Base-by-base conservation (phyloP, 2,113 vertebrate species). In the Caranx melampygus region DNA sequence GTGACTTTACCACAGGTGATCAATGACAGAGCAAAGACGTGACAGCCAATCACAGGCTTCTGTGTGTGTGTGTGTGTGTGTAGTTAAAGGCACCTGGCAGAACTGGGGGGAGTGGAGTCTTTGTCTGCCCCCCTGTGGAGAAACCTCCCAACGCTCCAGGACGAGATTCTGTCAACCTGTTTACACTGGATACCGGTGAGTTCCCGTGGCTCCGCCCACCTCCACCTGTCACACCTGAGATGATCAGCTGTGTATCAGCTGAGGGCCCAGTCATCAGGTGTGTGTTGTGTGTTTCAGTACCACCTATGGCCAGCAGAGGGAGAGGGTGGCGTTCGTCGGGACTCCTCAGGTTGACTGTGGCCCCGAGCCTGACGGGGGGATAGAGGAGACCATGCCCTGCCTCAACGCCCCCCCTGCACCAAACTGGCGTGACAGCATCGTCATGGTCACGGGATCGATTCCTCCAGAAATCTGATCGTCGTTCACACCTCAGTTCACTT, bases 101-200 rank as follows among this genome's bases (percentile, higher is more conserved):
- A 89, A 78, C 16, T 95, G 94, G 94, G 83, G 72, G 37, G 0
- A 31, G 0, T 95, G 94, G 94, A 72, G 14, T 16, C 44, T 70
- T 11, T 95, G 94, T 59, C n/a, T 21, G 0, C 88, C 91, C 0
- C 0, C 83, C 20, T 95, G 94, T 83, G 92, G 92, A 31, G 0
- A 0, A 18, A 0, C 4, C 0, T 82, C 93, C 0, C 0, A 0
- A 2, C 90, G 89, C 21, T 2, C 0, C 45, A 84, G 92, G 64
- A 51, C 0, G 0, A 66, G 35, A 60, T 0, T 0, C 16, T 95
- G 94, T 64, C 3, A 59, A 31, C 84, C 88, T 0, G 76, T 93
- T 45, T 79, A 84, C 76, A 92, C 84, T 4, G 0, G 1, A 0
- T 95, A 95, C 89, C 67, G 16, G 93, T 94, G 72, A 71, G 88